A percentile compares a stretch with the other conserved stretches of the same genome.
phyloP scores from a whole-genome alignment of 1,140 invertebrate genomes.

The Drosophila erecta region DNA sequence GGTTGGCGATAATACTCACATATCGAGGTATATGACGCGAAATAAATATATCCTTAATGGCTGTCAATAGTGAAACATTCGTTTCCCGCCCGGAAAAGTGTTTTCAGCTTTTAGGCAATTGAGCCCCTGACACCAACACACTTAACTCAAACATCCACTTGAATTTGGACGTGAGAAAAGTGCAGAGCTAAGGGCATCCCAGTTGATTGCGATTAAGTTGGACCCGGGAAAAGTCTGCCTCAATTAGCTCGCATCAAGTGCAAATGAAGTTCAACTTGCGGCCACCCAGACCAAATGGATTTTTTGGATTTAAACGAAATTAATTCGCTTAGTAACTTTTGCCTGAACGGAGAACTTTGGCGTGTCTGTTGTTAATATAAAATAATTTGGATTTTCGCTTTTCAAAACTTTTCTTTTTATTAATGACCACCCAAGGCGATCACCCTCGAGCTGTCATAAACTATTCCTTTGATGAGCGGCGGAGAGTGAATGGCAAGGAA shows the following conservation, averaged over 20 bases:
- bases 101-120: conserved; percentile 34
- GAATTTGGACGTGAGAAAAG: conserved; percentile 4
- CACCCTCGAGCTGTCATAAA: conserved; percentile 38
- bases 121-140: not conserved
- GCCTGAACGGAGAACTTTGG: conserved; percentile 2
- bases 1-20: conserved; percentile 37
- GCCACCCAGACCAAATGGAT: conserved; percentile 24
- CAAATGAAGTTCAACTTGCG: conserved; percentile 59
- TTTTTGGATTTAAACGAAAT: conserved; percentile 43
- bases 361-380: conserved; percentile 37
- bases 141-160: conserved; percentile 22
- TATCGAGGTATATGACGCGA: conserved; percentile 32
- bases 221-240: conserved; percentile 23
- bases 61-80: conserved; percentile 15
- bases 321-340: conserved; percentile 33
- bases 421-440: conserved; percentile 35
- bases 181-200: conserved; percentile 6
- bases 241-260: conserved; percentile 65
- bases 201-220: conserved; percentile 61
- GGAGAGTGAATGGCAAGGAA: not conserved
- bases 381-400: conserved; percentile 52
- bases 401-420: conserved; percentile 25
- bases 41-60: conserved; percentile 47
- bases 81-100: not conserved
- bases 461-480: conserved; percentile 47